Evolutionary conservation across 2,113 vertebrate genomes (phyloP).

Genomic region (Aegypius monachus): DNA sequence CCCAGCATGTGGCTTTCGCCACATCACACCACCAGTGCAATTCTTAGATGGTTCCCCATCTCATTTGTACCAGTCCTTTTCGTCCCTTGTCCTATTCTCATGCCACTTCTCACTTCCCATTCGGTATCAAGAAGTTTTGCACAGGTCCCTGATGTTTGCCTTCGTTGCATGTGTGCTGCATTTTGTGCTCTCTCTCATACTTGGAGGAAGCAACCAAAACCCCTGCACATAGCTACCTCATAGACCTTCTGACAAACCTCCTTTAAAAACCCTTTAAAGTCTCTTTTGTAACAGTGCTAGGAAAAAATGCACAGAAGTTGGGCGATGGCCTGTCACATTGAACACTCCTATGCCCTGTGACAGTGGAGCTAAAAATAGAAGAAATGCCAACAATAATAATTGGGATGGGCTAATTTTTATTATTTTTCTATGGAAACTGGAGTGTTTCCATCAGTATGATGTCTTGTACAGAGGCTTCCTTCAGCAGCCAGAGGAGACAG

Average conservation of each 20-base stretch:
- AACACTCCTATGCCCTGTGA: neutral
- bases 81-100: neutral
- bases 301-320: neutral
- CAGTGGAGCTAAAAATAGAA: neutral
- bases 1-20: neutral
- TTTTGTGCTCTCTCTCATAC: neutral
- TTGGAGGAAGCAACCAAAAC: neutral
- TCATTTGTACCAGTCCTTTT: neutral
- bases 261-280: neutral
- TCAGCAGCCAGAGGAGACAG: neutral
- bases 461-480: neutral
- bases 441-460: neutral
- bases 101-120: neutral
- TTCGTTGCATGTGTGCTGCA: neutral
- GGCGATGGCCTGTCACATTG: neutral
- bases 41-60: neutral
- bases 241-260: neutral
- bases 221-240: neutral
- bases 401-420: constrained; percentile 14
- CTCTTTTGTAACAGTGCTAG: neutral
- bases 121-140: neutral
- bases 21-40: neutral
- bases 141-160: neutral
- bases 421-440: constrained; percentile 9
- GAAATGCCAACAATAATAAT: neutral